Percentiles rank a stretch among this genome's conserved stretches.
phyloP scores from a whole-genome alignment of 2,113 vertebrate genomes.

The Macrotis lagotis region DNA sequence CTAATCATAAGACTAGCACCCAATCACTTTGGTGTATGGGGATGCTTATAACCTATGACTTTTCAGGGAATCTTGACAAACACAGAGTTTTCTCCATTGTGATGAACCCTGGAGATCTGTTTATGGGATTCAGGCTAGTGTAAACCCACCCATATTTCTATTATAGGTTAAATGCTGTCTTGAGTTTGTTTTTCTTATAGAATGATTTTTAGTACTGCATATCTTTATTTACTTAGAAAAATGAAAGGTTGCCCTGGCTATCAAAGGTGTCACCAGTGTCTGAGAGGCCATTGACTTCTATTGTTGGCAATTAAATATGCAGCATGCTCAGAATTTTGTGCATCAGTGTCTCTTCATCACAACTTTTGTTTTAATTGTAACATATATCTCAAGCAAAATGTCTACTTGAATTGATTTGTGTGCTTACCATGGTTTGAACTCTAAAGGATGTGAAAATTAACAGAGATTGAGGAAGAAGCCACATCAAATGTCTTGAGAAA shows the following conservation, averaged over 20 bases:
- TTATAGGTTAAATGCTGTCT: too few species aligned
- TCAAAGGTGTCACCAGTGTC: not conserved
- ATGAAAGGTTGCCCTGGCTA: not conserved
- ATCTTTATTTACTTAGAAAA: not conserved
- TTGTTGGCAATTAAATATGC: not conserved
- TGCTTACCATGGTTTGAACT: not conserved
- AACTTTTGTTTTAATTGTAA: too few species aligned
- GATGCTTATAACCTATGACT: too few species aligned
- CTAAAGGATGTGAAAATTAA: not conserved
- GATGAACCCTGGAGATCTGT: too few species aligned
- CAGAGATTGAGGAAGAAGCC: not conserved
- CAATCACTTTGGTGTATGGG: too few species aligned
- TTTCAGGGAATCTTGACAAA: too few species aligned
- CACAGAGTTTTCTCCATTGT: too few species aligned
- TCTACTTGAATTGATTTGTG: not conserved
- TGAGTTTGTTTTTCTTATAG: not conserved
- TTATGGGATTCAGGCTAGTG: too few species aligned
- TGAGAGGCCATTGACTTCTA: not conserved
- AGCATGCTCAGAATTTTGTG: not conserved
- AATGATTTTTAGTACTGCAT: not conserved
- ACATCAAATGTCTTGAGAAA: not conserved
- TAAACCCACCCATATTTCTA: too few species aligned
- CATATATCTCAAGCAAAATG: not conserved
- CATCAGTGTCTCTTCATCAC: not conserved
- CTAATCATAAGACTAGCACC: too few species aligned